phyloP scores from a whole-genome alignment of 2,797 vertebrate species.

The Sebastes vulpes region DNA sequence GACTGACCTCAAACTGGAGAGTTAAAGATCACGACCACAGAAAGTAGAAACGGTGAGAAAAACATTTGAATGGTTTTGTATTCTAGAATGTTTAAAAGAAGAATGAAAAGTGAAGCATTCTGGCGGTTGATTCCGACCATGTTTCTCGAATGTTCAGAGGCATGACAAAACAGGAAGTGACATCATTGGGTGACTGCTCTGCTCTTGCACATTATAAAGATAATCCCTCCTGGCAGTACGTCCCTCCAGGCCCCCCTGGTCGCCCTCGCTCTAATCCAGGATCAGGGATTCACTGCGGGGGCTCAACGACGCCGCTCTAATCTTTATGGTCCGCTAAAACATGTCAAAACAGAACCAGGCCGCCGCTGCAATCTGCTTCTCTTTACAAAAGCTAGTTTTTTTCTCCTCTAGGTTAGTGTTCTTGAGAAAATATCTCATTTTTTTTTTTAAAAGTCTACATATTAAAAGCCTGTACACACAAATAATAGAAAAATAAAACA shows the following conservation, averaged over 20 bases:
- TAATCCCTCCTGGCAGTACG: conserved; percentile 46
- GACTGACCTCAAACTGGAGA: conserved; percentile 43
- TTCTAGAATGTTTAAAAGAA: background rate
- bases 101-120: conserved; percentile 21
- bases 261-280: conserved; percentile 58
- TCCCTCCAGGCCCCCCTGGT: background rate
- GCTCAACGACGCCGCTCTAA: conserved; percentile 23
- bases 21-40: conserved; percentile 28
- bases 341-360: conserved; percentile 4
- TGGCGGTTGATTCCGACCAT: conserved; percentile 9
- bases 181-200: conserved; percentile 58
- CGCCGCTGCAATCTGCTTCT: background rate
- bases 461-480: conserved; percentile 76
- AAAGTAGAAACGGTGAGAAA: conserved; percentile 22
- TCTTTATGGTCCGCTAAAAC: conserved; percentile 31
- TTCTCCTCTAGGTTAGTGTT: conserved; percentile 46
- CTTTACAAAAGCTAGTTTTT: conserved; percentile 49
- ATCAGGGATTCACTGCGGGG: conserved; percentile 51
- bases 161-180: conserved; percentile 63
- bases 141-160: conserved; percentile 42
- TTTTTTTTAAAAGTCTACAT: conserved; percentile 47
- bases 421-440: conserved; percentile 59
- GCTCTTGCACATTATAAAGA: conserved; percentile 39
- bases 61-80: background rate
- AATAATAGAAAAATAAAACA: conserved; percentile 81